Evolutionary conservation across 2,888 invertebrate genomes (phyloP).

Genomic region (Trachelus iudaicus): DNA sequence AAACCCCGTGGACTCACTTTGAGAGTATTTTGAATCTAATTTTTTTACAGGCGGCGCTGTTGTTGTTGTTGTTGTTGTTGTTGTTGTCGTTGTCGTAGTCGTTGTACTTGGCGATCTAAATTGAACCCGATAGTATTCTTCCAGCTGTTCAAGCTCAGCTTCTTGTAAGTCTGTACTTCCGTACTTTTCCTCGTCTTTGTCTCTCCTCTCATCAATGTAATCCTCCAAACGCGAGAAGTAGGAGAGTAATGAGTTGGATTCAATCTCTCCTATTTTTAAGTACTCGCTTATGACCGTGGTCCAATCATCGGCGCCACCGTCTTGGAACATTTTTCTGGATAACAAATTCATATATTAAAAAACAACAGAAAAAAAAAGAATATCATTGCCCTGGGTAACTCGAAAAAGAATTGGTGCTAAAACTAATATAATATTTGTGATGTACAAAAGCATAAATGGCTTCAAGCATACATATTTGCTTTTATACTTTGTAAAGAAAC

Average conservation of each 20-base stretch:
- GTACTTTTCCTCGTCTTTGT: slow-evolving; percentile 25
- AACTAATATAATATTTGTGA: too few relatives aligned
- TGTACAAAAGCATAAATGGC: too few relatives aligned
- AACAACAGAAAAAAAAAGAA: background rate
- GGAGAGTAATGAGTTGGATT: slow-evolving; percentile 32
- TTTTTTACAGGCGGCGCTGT: background rate
- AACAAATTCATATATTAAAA: background rate
- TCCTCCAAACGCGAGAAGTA: slow-evolving; percentile 50
- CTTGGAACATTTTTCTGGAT: slow-evolving; percentile 48
- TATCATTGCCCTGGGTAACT: background rate
- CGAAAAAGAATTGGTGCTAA: background rate
- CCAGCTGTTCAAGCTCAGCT: slow-evolving; percentile 42
- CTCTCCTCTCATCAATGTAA: slow-evolving; percentile 38
- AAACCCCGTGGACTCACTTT: background rate
- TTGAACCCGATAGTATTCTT: slow-evolving; percentile 38
- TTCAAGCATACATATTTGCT: background rate
- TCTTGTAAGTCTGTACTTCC: slow-evolving; percentile 35
- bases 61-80: slow-evolving; percentile 16
- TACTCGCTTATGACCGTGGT: slow-evolving; percentile 31
- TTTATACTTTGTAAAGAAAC: background rate
- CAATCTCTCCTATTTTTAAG: slow-evolving; percentile 42
- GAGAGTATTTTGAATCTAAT: background rate
- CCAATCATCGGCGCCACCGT: slow-evolving; percentile 47
- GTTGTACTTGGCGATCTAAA: slow-evolving; percentile 42
- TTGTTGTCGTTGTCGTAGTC: slow-evolving; percentile 29